These are phyloP conservation scores for Balaeniceps rex DNA, from an alignment of 2,113 vertebrate species.

Conservation along the genomic window DNA sequence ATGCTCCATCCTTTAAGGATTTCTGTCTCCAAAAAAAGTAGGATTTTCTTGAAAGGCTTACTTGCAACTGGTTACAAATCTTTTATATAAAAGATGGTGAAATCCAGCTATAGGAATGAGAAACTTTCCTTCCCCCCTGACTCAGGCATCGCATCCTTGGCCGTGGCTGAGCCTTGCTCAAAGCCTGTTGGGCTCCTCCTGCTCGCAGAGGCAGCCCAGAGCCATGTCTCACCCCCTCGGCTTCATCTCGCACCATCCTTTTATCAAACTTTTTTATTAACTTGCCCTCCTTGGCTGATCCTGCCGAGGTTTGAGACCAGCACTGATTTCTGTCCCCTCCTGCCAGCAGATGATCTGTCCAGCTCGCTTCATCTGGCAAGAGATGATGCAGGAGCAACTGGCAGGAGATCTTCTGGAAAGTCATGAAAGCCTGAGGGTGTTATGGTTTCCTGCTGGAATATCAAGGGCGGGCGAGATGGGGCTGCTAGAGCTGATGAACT, in stretches of 20 bases:
- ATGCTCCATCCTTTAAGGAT: not conserved
- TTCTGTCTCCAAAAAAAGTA: not conserved
- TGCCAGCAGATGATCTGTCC: not conserved
- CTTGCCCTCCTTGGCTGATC: not conserved
- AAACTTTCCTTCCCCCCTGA: not conserved
- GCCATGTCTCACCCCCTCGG: not conserved
- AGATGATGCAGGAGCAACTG: not conserved
- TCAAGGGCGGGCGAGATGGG: fast-evolving
- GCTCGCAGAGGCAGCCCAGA: not conserved
- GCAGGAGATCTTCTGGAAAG: not conserved
- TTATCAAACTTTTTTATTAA: not conserved
- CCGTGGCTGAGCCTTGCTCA: not conserved
- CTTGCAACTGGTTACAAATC: not conserved
- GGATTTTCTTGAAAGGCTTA: not conserved
- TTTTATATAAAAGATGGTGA: not conserved
- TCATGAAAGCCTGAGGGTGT: not conserved
- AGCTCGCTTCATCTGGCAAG: not conserved
- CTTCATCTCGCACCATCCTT: not conserved
- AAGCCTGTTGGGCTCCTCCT: not conserved
- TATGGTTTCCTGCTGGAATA: not conserved
- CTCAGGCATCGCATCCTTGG: not conserved
- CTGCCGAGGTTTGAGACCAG: not conserved
- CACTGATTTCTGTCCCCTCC: not conserved
- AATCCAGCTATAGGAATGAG: not conserved
- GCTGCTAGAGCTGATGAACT: not conserved